Evolutionary conservation across 1,140 invertebrate species (phyloP).

Genomic region (Varroa destructor): DNA sequence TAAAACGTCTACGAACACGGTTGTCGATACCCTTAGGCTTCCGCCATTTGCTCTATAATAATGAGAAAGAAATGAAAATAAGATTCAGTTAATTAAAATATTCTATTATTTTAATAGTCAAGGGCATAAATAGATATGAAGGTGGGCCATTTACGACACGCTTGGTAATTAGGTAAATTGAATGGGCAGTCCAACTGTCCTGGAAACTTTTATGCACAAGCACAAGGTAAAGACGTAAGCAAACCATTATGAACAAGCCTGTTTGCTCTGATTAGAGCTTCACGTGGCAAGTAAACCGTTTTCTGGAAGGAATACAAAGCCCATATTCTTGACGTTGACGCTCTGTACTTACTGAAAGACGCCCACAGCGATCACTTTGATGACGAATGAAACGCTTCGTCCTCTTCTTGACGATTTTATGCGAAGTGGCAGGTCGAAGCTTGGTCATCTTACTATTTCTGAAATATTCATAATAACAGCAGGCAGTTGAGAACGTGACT

Average conservation of each 20-base stretch:
- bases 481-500: too few relatives aligned
- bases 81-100: constrained; percentile 16
- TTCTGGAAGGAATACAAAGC: background rate
- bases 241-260: too few relatives aligned
- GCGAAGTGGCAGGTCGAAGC: constrained; percentile 66
- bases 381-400: constrained; percentile 91
- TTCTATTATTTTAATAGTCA: too few relatives aligned
- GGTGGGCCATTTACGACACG: too few relatives aligned
- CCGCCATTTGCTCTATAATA: constrained; percentile 62
- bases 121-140: too few relatives aligned
- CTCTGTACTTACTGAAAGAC: constrained; percentile 60
- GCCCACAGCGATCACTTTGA: constrained; percentile 90
- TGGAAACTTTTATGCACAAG: too few relatives aligned
- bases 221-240: too few relatives aligned
- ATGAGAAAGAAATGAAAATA: constrained; percentile 33
- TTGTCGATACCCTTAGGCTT: constrained; percentile 99
- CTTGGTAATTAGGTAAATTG: too few relatives aligned
- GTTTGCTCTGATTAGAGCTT: background rate
- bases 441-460: constrained; percentile 10
- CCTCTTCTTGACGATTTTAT: constrained; percentile 83
- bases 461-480: too few relatives aligned
- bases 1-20: constrained; percentile 91
- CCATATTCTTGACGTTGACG: too few relatives aligned
- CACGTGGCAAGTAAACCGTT: too few relatives aligned
- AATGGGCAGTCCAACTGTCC: too few relatives aligned